Conservation (phyloP, 30 jellyfish, hydroid and myxozoan genomes). For the Rhopilema esculentum region DNA sequence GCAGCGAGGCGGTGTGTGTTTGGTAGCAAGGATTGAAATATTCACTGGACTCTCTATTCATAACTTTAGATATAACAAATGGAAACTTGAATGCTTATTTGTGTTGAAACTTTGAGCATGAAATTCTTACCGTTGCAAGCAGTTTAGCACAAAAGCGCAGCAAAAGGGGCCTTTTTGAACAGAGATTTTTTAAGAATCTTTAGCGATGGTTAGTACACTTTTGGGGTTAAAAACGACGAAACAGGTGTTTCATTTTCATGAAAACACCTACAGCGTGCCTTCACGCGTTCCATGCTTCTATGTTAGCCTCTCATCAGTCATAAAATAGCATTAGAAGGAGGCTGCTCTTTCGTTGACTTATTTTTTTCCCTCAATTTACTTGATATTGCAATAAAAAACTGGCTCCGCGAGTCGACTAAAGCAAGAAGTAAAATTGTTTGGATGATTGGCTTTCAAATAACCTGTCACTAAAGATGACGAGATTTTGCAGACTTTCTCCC, state of each 20-base stretch:
- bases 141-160: neutral
- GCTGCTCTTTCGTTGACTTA: no score
- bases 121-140: slow-evolving; percentile 53
- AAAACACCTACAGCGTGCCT: neutral
- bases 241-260: neutral
- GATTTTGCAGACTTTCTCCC: no score
- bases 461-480: no score
- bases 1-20: slow-evolving; percentile 77
- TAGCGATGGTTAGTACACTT: neutral
- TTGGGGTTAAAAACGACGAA: neutral
- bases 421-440: no score
- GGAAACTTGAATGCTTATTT: slow-evolving; percentile 29
- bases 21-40: slow-evolving; percentile 65
- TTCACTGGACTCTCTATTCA: slow-evolving; percentile 73
- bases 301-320: neutral
- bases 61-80: slow-evolving; percentile 45
- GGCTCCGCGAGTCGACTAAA: no score
- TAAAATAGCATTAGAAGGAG: no score
- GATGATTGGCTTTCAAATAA: no score
- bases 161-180: neutral
- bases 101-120: slow-evolving; percentile 69
- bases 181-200: neutral
- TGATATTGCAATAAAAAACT: no score
- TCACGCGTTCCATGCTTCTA: neutral
- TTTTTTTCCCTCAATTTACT: no score